Base-by-base conservation (phyloP, 2,888 invertebrate species). In the Fragum whitleyi region DNA sequence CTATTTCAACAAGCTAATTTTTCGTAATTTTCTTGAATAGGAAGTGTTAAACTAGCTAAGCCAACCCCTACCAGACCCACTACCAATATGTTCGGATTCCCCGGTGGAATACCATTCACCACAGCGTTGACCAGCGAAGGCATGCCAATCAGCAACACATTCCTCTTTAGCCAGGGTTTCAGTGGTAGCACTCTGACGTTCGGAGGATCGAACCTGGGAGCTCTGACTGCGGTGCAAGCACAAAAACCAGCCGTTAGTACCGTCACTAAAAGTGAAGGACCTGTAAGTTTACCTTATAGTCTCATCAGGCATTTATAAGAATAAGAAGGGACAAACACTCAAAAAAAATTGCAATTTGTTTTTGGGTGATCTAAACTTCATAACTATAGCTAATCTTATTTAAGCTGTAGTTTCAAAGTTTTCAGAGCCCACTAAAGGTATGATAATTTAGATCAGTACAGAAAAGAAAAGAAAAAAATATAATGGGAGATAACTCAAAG, bases 121-220 rank as follows among this genome's bases (percentile, higher is more conserved):
- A 11, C 65, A n/a, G 32, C 65, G 16, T 11, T 65, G 42, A 65
- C 36, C 42, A n/a, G 42, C 16, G 39, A 39, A 23, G 42, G 21
- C 1, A 7, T 65, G 39, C 76, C 87, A 19, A 76, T 82, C 16
- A 70, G 81, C 61, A 88, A 86, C 76, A 82, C 88, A 0, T 77
- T 69, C 61, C 57, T 85, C 51, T 85, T 85, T 39, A 68, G 69
- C 23, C 85, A 79, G 19, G 85, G 79, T 5, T 69, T 81, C 19
- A 77, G 74, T 32, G 77, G 74, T 51, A 70, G 83, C 23, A 72
- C 70, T 16, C 29, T 84, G 77, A 67, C 69, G 0, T 67, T 82
- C n/a, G 75, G 81, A 23, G 70, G 62, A 32, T 74, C 83, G 21
- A 70, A 7, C 65, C 16, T 65, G 39, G 65, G 42, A 9, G 65